phyloP scores from a whole-genome alignment of 2,797 vertebrate genomes.

The Coccyzus lansbergi region DNA sequence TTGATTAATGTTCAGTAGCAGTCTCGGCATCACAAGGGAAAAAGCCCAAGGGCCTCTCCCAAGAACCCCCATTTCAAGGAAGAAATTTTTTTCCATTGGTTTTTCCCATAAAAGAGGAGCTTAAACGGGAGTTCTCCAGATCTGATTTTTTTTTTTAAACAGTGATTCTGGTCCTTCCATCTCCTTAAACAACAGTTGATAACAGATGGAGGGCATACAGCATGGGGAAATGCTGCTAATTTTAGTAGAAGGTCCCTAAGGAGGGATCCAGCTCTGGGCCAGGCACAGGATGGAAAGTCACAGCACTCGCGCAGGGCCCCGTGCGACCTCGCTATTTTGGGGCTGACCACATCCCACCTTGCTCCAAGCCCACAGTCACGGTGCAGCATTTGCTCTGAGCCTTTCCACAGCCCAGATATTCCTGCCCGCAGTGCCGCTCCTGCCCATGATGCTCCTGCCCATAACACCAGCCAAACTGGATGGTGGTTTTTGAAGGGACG shows the following conservation, averaged over 20 bases:
- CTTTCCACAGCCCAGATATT: conserved; percentile 1
- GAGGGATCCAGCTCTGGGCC: background rate
- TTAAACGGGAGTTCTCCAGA: background rate
- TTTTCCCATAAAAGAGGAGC: background rate
- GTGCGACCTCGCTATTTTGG: conserved; percentile 6
- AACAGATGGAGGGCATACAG: background rate
- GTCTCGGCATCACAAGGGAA: background rate
- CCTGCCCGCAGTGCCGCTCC: background rate
- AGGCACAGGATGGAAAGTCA: conserved; percentile 45
- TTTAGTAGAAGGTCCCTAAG: conserved; percentile 18
- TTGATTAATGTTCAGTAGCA: background rate
- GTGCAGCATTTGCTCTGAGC: background rate
- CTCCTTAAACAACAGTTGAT: conserved; percentile 5
- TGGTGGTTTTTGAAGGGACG: background rate
- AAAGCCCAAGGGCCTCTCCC: background rate
- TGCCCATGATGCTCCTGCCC: background rate
- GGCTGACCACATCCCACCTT: background rate
- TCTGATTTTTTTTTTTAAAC: background rate
- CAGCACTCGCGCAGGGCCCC: background rate
- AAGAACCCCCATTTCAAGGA: background rate
- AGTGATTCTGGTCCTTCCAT: background rate
- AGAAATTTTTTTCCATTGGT: background rate
- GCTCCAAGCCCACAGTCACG: background rate
- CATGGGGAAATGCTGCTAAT: background rate
- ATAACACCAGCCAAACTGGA: background rate